phyloP scores from a whole-genome alignment of 1,140 invertebrate genomes.

The Zaprionus taronus region DNA sequence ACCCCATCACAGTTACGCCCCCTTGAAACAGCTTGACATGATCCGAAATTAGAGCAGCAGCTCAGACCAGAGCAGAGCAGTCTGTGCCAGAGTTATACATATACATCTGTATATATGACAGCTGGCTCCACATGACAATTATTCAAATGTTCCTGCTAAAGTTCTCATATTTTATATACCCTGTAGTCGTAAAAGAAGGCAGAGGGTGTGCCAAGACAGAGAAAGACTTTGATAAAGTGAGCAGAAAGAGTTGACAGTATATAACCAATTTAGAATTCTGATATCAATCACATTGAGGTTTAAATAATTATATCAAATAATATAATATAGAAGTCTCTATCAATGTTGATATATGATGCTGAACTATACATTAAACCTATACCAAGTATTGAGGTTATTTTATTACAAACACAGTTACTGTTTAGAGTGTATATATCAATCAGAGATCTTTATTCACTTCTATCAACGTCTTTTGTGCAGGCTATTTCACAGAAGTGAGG shows the following conservation, averaged over 20 bases:
- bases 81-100: background rate
- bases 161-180: constrained; percentile 19
- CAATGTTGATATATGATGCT: too few relatives aligned
- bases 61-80: constrained; percentile 12
- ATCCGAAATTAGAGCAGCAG: constrained; percentile 42
- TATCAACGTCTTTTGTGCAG: too few relatives aligned
- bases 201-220: background rate
- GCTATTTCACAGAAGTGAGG: background rate
- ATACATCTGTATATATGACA: constrained; percentile 23
- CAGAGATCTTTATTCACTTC: too few relatives aligned
- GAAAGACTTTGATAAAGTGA: background rate
- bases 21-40: constrained; percentile 38
- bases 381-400: background rate
- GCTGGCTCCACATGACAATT: constrained; percentile 40
- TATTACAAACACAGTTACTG: background rate
- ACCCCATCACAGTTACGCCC: background rate
- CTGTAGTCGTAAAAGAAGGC: background rate
- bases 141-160: constrained; percentile 37
- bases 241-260: too few relatives aligned
- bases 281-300: too few relatives aligned
- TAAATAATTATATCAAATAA: too few relatives aligned
- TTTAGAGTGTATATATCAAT: background rate
- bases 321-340: too few relatives aligned
- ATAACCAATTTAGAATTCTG: too few relatives aligned
- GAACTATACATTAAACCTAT: too few relatives aligned